Base-by-base conservation (phyloP, 2,797 vertebrate genomes). In the Cryptoblepharus egeriae region DNA sequence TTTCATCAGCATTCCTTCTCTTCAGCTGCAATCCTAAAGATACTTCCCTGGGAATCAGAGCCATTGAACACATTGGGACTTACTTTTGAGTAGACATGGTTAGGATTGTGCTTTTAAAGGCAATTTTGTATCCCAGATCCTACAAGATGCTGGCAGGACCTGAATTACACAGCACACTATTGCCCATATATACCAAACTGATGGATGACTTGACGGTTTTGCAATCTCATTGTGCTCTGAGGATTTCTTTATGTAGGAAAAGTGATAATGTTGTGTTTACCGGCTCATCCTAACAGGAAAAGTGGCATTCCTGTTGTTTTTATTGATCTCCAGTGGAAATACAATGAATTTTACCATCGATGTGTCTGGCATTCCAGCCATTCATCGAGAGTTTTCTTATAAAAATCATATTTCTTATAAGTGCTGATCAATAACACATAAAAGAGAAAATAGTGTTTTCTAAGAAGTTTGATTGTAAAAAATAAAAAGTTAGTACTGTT, bases 321-420 rank as follows among this genome's bases (percentile, higher is more conserved):
- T 57, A 72, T 83, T 39, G 26, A 72, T 64, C 45, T 77, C 65
- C 75, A 52, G 3, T 64, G 16, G 4, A 4, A 70, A 37, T 82
- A 82, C 75, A 0, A 63, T 42, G 1, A 0, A 45, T 86, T 72
- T 61, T 22, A 57, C 20, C 0, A 69, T 3, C 1, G 12, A 11
- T 79, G 60, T 5, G 30, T 88, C 3, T 81, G 63, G 32, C 49
- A 13, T 58, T 79, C 78, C 10, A 69, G 0, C 67, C 71, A 78
- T 80, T 75, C 72, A 57, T 0, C 0, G 2, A 24, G 3, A 1
- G 63, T 78, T 35, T 67, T 61, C 42, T 75, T 52, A 82, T 79
- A 42, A 77, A 80, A 86, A 77, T 49, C 73, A 1, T 26, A 75
- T 77, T 79, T 85, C 2, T 65, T 81, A 64, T 76, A 35, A 63